These are phyloP conservation scores for Stigmatopora argus DNA, from an alignment of 2,113 vertebrate species.

Conservation along the genomic window DNA sequence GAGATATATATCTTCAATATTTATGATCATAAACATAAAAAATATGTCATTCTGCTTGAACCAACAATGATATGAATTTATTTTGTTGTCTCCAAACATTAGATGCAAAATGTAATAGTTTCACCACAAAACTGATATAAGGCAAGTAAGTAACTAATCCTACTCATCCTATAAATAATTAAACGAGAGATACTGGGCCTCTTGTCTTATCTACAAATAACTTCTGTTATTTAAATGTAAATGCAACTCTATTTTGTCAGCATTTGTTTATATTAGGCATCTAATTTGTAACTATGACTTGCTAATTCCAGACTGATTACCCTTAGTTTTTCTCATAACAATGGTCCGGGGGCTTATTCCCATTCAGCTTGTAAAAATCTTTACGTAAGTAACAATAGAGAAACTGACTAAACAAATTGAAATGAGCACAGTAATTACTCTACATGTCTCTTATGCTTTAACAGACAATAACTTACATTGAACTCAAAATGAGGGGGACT, in stretches of 20 bases:
- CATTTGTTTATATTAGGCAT: neutral
- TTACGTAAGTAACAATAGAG: conserved; percentile 48
- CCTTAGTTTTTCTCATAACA: conserved; percentile 34
- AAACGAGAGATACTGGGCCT: neutral
- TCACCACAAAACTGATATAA: too few species aligned
- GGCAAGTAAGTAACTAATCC: too few species aligned
- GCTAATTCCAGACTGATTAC: conserved; percentile 41
- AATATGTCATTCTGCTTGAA: too few species aligned
- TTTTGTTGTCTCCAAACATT: too few species aligned
- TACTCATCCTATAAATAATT: neutral
- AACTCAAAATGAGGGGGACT: conserved; percentile 17
- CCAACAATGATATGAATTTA: too few species aligned
- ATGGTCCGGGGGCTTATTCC: conserved; percentile 20
- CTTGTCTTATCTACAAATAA: neutral
- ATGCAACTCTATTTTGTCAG: neutral
- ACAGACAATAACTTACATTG: conserved; percentile 23
- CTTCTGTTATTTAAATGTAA: neutral
- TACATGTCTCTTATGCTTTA: conserved; percentile 17
- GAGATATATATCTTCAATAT: too few species aligned
- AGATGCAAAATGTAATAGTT: too few species aligned
- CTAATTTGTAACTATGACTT: conserved; percentile 26
- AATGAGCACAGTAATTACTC: conserved; percentile 39
- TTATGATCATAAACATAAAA: too few species aligned
- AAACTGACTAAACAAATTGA: conserved; percentile 47
- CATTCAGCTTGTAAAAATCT: conserved; percentile 33